Percentiles rank a stretch among this genome's conserved stretches.
Conservation (phyloP, 2,888 invertebrate genomes). For the Campopleginae sp. region DNA sequence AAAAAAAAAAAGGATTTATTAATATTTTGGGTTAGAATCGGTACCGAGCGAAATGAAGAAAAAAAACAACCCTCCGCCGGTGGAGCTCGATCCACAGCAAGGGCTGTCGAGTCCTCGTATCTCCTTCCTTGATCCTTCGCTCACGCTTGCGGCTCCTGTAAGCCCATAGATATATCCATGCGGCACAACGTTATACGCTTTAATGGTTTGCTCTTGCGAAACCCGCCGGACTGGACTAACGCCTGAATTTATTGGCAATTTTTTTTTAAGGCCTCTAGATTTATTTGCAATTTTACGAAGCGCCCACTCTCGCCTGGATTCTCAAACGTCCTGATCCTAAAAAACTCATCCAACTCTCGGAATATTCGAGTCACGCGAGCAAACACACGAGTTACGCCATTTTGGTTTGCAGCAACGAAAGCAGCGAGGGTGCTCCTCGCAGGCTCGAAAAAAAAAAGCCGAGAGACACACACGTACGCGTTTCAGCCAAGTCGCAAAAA, state of each 20-base stretch:
- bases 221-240: conserved; percentile 79
- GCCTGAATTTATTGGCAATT: conserved; percentile 82
- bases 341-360: neutral
- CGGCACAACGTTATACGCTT: conserved; percentile 7
- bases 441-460: neutral
- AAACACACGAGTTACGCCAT: conserved; percentile 12
- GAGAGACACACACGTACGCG: neutral
- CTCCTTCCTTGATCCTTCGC: conserved; percentile 1
- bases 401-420: neutral
- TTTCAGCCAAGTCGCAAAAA: neutral
- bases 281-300: conserved; percentile 79
- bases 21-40: too few species aligned
- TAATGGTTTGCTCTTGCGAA: conserved; percentile 60
- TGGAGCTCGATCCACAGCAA: conserved; percentile 60
- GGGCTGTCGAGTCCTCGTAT: conserved; percentile 7
- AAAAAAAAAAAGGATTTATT: neutral
- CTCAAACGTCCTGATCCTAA: neutral
- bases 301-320: conserved; percentile 55
- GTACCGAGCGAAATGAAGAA: neutral
- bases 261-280: conserved; percentile 81
- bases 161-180: conserved; percentile 19
- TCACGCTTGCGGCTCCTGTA: conserved; percentile 21
- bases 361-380: neutral
- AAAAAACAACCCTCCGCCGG: conserved; percentile 61
- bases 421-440: neutral